Evolutionary conservation across 1,140 invertebrate species (phyloP), one percentile per base, ranked within the genome.

Genomic region (Scylla paramamosain): DNA sequence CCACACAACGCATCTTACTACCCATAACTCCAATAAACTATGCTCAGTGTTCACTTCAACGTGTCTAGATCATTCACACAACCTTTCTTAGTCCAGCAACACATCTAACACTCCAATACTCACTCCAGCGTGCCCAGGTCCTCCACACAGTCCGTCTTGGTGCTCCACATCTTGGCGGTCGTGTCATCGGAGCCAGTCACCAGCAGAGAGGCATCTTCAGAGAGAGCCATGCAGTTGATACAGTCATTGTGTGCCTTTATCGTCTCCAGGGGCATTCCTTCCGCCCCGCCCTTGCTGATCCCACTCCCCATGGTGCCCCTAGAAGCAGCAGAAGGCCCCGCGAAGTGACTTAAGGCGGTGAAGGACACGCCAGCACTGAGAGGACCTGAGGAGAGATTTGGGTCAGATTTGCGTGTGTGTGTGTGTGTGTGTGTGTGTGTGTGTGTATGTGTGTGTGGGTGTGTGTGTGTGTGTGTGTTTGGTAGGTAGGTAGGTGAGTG

Each of bases 171-270:
- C n/a, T 96, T 95, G 0, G 96, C 97, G 6, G 97, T 97, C 93
- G 96, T 96, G 96, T 97, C 97, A 93, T 98, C 97, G 39, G 97
- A 97, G 6, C 97, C 97, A 2, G 97, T 97, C 0, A 97, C 97
- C 67, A 98, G 95, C 4, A 98, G 97, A 8, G 97, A 97, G 10
- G 97, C 97, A 95, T 98, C 97, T 92, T 97, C 97, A 94, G 97
- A 97, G 0, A 97, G 95, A 0, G 97, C 97, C 97, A 97, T 97
- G 96, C 97, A 97, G 97, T 97, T 97, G 93, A 98, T 97, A 25
- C 97, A 97, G 3, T 96, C 96, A 52, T 97, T 97, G 96, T 97
- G 97, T 45, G 97, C 97, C 20, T 88, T 67, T 45, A 95, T 45
- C 0, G 93, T 95, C 93, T 95, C 93, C 45, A 91, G 52, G 0